Percentiles rank a stretch among this genome's conserved stretches.
Conservation (phyloP, 2,797 vertebrate species). For the Apogon hyalosoma region DNA sequence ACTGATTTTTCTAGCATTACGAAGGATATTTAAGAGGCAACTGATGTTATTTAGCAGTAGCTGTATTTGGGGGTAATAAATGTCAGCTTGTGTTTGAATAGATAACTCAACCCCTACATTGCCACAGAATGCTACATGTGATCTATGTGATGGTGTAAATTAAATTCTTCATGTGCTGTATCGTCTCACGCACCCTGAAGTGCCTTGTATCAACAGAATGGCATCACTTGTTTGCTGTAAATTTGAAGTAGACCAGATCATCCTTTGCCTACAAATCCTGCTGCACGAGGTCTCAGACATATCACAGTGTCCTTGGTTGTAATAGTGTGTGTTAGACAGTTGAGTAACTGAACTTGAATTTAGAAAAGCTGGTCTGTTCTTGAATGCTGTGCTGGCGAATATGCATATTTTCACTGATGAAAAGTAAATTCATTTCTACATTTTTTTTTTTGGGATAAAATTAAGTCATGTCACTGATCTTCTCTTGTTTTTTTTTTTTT, state of each 20-base stretch:
- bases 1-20: conserved; percentile 4
- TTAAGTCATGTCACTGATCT: background rate
- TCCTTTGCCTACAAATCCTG: conserved; percentile 14
- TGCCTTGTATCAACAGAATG: conserved; percentile 54
- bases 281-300: background rate
- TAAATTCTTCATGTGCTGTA: conserved; percentile 2
- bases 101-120: background rate
- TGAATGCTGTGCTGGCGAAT: conserved; percentile 28
- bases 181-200: conserved; percentile 18
- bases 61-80: background rate
- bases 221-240: conserved; percentile 36
- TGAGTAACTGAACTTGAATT: background rate
- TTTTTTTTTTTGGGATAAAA: conserved; percentile 29
- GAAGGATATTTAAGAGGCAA: conserved; percentile 3
- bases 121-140: conserved; percentile 7
- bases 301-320: background rate
- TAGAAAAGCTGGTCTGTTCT: conserved; percentile 3
- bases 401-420: conserved; percentile 21
- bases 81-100: background rate
- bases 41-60: conserved; percentile 5
- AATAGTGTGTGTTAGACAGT: too few relatives aligned
- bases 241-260: conserved; percentile 17
- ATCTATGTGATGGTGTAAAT: conserved; percentile 30
- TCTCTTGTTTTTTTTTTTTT: conserved; percentile 13
- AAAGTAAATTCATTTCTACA: conserved; percentile 15